These are phyloP conservation scores for Schlechtendalia chinensis DNA, from an alignment of 1,140 invertebrate genomes.

Conservation along the genomic window DNA sequence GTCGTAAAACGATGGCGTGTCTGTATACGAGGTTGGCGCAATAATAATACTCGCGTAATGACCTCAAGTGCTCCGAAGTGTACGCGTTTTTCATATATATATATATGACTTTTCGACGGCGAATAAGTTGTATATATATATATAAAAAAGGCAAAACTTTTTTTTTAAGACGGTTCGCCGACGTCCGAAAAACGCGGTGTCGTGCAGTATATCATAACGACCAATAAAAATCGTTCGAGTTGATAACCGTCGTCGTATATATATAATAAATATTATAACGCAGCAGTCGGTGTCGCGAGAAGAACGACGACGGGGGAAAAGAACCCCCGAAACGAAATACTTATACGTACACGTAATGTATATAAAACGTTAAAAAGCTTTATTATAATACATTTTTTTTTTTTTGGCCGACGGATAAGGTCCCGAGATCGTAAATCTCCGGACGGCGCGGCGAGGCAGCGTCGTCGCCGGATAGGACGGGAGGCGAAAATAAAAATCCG, in stretches of 20 bases:
- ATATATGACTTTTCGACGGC: background rate
- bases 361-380: conserved; percentile 39
- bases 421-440: conserved; percentile 17
- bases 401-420: conserved; percentile 20
- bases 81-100: background rate
- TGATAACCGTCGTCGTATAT: conserved; percentile 20
- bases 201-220: background rate
- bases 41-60: background rate
- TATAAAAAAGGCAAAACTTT: background rate
- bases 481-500: conserved; percentile 23
- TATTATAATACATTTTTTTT: conserved; percentile 28
- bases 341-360: background rate
- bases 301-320: background rate
- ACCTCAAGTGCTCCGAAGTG: background rate
- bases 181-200: background rate
- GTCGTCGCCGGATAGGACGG: no score
- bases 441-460: no score
- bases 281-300: background rate
- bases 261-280: background rate
- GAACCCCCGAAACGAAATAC: background rate
- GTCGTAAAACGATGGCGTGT: conserved; percentile 5
- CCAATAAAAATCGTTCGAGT: conserved; percentile 36
- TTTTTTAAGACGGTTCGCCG: no score
- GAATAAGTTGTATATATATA: background rate
- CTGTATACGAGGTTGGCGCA: no score